Base-by-base conservation (phyloP, 2,113 vertebrate species). In the Oophaga pumilio region DNA sequence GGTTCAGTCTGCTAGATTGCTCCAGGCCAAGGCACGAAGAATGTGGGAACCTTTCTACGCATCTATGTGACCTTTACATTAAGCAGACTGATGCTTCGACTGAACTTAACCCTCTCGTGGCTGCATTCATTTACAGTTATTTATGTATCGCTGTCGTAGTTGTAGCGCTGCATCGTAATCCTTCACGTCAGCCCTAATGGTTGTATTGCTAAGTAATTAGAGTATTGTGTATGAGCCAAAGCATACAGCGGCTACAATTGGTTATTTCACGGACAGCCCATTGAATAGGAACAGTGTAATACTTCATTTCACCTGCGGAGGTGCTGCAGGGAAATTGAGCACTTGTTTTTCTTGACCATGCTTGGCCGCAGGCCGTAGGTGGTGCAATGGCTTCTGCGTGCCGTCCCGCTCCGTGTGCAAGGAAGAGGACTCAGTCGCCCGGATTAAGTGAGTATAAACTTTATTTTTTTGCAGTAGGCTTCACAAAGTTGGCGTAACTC, bases 31-130 rank as follows among this genome's bases (percentile, higher is more conserved):
- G 17, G 64, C 14, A 43, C 28, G 64, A 81, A 78, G 66, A 82
- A 82, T 62, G 85, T 74, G 77, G 78, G 85, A 87, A 74, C 80
- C 53, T 50, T 57, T 68, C 74, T 24, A 18, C 53, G 8, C 20
- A 13, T 60, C 60, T 81, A n/a, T 22, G 12, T 82, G 85, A 87
- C 85, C 85, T 87, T 87, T 87, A 81, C 77, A 24, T 77, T 14
- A 77, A 26, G 33, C 3, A 71, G 68, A 13, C 33, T 68, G 60
- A 78, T 50, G 33, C 52, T 24, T 59, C 0, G 4, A 13, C 18
- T 12, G 49, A 43, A n/a, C 18, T 77, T 77, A 77, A 77, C 76
- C 76, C 76, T 77, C 22, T 49, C 5, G 11, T 5, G 1, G 20
- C 71, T 49, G 4, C 1, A 7, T 28, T 71, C 1, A 3, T n/a